Evolutionary conservation across 2,797 vertebrate species (phyloP), one percentile per base, ranked within the genome.

Genomic region (Fringilla coelebs): DNA sequence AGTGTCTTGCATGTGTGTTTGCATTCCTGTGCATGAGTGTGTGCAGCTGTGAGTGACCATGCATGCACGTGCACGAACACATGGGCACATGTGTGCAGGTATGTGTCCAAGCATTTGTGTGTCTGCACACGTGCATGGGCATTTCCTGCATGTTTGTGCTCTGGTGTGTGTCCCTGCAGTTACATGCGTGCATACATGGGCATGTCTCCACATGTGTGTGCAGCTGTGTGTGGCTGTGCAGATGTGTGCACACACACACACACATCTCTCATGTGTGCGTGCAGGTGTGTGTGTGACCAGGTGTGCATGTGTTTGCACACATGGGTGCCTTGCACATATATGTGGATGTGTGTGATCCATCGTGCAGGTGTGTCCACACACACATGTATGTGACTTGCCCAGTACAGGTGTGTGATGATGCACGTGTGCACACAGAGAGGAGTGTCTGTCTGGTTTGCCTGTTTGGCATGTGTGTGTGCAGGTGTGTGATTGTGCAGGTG

Each of bases 251-350:
- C 25, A 54, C 34, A 84, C 48, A 34, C 10, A 4, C 10, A 6
- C 11, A 9, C 8, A 20, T 31, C 25, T 41, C 21, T 34, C 6
- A 11, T 2, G 34, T 28, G 4, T 34, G 31, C 0, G 0, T 43
- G 15, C 13, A 19, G 4, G 7, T 6, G 4, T 68, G 16, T 32
- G 72, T 41, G 61, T 36, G 25, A 34, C 7, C 24, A 26, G 2
- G 0, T 13, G 17, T 34, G 45, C 46, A 45, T 17, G 32, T 70
- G 46, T 36, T 43, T 61, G 21, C 55, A 71, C 32, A 61, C 14
- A 38, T 2, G 15, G n/a, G 28, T 0, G 0, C 19, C 20, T 40
- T 40, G 58, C 29, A 52, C 11, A 11, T 17, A 5, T 15, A 13
- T 41, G 6, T 43, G 17, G 21, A 31, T 22, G 21, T 40, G 28